A percentile compares a stretch with the other conserved stretches of the same genome.
These are phyloP conservation scores for Gymnocephalus cernua DNA, from an alignment of 2,113 vertebrate species.

Conservation along the genomic window DNA sequence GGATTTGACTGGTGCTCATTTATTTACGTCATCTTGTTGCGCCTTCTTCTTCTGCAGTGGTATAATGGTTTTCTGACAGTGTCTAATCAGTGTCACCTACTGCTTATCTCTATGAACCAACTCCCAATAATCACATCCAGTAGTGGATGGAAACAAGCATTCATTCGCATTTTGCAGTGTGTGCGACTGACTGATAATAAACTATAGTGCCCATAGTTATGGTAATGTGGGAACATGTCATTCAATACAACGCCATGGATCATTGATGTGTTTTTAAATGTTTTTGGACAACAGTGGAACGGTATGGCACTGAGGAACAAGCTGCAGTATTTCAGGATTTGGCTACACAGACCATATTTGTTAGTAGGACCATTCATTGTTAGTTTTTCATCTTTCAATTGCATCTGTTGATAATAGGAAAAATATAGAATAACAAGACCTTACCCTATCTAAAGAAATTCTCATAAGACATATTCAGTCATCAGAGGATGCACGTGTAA, in stretches of 20 bases:
- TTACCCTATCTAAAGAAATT: background rate
- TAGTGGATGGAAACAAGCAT: background rate
- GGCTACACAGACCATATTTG: background rate
- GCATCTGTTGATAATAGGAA: background rate
- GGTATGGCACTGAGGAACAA: background rate
- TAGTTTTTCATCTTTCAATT: conserved; percentile 6
- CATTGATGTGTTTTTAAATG: background rate
- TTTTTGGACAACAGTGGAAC: background rate
- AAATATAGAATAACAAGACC: background rate
- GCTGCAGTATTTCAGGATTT: background rate
- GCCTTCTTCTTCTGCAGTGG: background rate
- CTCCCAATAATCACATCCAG: background rate
- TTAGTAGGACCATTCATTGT: background rate
- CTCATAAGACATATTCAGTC: background rate
- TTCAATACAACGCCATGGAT: background rate
- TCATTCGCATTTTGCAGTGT: background rate
- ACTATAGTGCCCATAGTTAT: background rate
- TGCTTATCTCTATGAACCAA: background rate
- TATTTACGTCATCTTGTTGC: background rate
- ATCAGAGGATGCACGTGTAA: background rate
- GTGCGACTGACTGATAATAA: background rate
- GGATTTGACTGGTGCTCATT: background rate
- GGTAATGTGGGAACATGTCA: background rate
- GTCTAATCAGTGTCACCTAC: background rate
- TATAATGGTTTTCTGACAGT: background rate